Base-by-base conservation (phyloP, 2,888 invertebrate species). In the Clunio marinus region DNA sequence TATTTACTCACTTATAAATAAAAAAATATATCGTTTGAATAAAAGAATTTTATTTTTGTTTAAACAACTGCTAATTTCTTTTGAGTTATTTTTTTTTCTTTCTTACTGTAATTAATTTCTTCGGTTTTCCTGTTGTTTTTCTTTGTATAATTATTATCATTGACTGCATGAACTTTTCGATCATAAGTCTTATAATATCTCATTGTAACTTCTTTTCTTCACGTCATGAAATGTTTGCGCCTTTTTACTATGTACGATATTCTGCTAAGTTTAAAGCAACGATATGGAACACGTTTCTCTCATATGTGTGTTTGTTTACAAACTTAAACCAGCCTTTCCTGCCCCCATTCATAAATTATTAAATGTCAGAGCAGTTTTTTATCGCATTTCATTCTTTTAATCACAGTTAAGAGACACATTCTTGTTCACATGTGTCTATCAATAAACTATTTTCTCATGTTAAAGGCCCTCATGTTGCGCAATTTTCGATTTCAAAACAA, bases 51-150 rank as follows among this genome's bases (percentile, higher is more conserved):
- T 22, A 3, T 51, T 51, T 51, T 51, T 22, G 51, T 51, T 51
- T 51, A 51, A 51, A 51, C 51, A 51, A 51, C 20, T 51, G 51
- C 51, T 51, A 51, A 51, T 51, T 51, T n/a, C n/a, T n/a, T n/a
- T 51, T 51, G 51, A 51, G 51, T 51, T 41, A 20, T 17, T 51
- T 51, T 41, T 51, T 51, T 51, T 17, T 51, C 51, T 20, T 32
- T 13, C 35, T n/a, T n/a, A n/a, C n/a, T n/a, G 17, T 51, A 51
- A 51, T 51, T 51, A 5, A 32, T 13, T 32, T 32, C 35, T 32
- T 5, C 13, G 17, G n/a, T 51, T 22, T 51, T 45, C 45, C 51
- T 51, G 8, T 51, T 13, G 20, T 51, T 17, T 13, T 22, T 13
- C 41, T 41, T 10, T 13, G 3, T 15, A 41, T n/a, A 41, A n/a